phyloP scores from a whole-genome alignment of 2,888 invertebrate genomes.

The Coenonympha glycerion region DNA sequence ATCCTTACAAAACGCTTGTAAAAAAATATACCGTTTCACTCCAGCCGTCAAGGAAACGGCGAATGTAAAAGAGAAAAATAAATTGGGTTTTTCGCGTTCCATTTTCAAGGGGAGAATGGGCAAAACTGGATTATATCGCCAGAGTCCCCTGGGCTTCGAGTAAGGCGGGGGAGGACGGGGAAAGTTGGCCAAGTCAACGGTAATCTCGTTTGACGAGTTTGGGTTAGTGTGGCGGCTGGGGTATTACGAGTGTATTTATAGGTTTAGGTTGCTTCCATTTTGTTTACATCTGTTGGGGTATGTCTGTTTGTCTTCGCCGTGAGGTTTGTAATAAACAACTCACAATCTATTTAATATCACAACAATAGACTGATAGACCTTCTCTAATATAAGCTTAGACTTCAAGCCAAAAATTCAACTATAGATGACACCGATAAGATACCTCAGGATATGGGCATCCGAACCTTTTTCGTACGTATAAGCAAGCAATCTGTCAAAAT shows the following conservation, averaged over 20 bases:
- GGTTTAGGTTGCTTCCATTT: background rate
- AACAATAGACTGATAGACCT: too few relatives aligned
- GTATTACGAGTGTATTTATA: slow-evolving; percentile 14
- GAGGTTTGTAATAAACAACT: too few relatives aligned
- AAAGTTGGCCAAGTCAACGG: slow-evolving; percentile 52
- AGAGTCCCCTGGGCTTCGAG: slow-evolving; percentile 39
- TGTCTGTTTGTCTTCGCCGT: background rate
- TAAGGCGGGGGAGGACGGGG: slow-evolving; percentile 34
- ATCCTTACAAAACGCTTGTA: background rate
- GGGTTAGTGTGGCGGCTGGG: slow-evolving; percentile 34
- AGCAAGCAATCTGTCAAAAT: too few relatives aligned
- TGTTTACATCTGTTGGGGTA: background rate
- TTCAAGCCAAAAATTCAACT: too few relatives aligned
- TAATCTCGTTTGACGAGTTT: slow-evolving; percentile 52
- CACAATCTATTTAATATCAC: too few relatives aligned
- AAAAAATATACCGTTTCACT: slow-evolving; percentile 6
- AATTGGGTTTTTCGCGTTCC: slow-evolving; percentile 42
- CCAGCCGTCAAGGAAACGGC: slow-evolving; percentile 15
- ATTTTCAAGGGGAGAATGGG: slow-evolving; percentile 49
- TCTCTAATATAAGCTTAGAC: too few relatives aligned
- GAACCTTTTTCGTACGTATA: too few relatives aligned
- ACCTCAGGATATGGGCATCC: too few relatives aligned
- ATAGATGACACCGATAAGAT: too few relatives aligned
- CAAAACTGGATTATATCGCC: slow-evolving; percentile 64
- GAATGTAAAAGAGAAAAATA: slow-evolving; percentile 30